Evolutionary conservation across 2,888 invertebrate genomes (phyloP).

Genomic region (Papilio protenor): DNA sequence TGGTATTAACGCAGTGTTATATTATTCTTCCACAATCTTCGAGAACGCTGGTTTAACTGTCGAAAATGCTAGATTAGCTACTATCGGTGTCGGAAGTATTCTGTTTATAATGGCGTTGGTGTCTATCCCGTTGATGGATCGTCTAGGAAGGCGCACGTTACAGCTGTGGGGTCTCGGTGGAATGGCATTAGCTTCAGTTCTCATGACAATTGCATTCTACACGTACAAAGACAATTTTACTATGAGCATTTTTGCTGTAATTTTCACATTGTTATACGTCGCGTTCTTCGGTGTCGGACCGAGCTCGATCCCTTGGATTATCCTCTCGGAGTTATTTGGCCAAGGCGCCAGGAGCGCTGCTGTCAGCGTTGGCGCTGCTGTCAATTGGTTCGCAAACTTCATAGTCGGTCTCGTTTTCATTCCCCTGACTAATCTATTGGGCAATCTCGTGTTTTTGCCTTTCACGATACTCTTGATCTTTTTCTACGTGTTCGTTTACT

Average conservation of each 20-base stretch:
- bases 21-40: slow-evolving; percentile 88
- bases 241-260: slow-evolving; percentile 79
- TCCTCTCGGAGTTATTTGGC: slow-evolving; percentile 79
- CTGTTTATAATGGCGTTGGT: slow-evolving; percentile 90
- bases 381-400: slow-evolving; percentile 82
- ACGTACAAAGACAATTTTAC: slow-evolving; percentile 71
- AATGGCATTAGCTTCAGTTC: slow-evolving; percentile 88
- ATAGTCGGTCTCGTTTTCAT: slow-evolving; percentile 79
- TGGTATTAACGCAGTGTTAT: slow-evolving; percentile 86
- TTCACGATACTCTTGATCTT: slow-evolving; percentile 74
- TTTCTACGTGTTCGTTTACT: slow-evolving; percentile 78
- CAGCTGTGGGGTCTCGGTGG: slow-evolving; percentile 89
- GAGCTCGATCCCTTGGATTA: slow-evolving; percentile 83
- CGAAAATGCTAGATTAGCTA: slow-evolving; percentile 86
- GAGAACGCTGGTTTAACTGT: slow-evolving; percentile 84
- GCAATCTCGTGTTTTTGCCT: slow-evolving; percentile 77
- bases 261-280: slow-evolving; percentile 80
- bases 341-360: slow-evolving; percentile 80
- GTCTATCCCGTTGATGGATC: slow-evolving; percentile 90
- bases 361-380: slow-evolving; percentile 78
- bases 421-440: slow-evolving; percentile 67
- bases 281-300: slow-evolving; percentile 81
- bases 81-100: slow-evolving; percentile 89
- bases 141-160: slow-evolving; percentile 87
- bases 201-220: slow-evolving; percentile 85